Evolutionary conservation across 1,140 invertebrate genomes (phyloP).

Genomic region (Lethrus apterus): DNA sequence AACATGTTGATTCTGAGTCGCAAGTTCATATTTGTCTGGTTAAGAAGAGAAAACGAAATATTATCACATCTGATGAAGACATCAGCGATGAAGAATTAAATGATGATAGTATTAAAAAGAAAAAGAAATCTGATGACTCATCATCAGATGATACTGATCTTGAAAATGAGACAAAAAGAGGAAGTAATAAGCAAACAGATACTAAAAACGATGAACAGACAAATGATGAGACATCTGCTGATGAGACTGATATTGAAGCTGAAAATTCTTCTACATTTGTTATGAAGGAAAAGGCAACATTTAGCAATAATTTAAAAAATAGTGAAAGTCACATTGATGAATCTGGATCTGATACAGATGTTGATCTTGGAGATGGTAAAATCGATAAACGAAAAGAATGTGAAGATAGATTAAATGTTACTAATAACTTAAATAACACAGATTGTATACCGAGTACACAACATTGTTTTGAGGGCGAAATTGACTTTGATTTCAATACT

Average conservation of each 20-base stretch:
- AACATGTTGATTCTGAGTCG: conserved; percentile 3
- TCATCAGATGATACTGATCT: too few relatives aligned
- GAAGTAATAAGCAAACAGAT: too few relatives aligned
- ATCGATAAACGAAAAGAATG: not conserved
- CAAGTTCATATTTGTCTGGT: conserved; percentile 2
- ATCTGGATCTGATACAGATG: conserved; percentile 5
- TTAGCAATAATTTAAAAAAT: too few relatives aligned
- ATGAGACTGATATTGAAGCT: conserved; percentile 9
- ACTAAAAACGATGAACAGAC: too few relatives aligned
- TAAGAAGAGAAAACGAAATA: not conserved
- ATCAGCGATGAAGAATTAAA: not conserved
- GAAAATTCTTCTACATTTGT: not conserved
- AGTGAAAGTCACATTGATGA: too few relatives aligned
- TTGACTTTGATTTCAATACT: too few relatives aligned
- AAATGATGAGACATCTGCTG: not conserved
- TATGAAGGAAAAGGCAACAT: conserved; percentile 2
- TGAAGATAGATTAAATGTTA: not conserved
- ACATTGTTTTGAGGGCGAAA: too few relatives aligned
- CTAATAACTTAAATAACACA: not conserved
- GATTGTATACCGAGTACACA: too few relatives aligned
- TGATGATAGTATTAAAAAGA: not conserved
- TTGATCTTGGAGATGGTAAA: not conserved
- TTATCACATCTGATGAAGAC: not conserved
- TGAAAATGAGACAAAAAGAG: too few relatives aligned
- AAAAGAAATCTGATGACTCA: not conserved